Conservation (phyloP, 2,113 vertebrate genomes). For the Bungarus multicinctus region DNA sequence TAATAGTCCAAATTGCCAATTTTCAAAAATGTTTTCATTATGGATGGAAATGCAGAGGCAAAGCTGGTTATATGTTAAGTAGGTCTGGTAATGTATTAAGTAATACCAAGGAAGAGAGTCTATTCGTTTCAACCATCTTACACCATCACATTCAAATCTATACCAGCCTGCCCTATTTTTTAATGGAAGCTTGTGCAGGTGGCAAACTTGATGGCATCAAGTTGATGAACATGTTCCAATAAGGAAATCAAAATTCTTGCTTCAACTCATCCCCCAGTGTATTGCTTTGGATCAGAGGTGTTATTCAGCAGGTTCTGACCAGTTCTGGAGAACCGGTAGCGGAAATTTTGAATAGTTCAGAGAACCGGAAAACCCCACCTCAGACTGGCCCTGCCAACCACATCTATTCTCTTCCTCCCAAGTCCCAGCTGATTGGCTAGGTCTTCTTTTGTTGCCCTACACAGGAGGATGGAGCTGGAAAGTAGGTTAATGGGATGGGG, state of each 20-base stretch:
- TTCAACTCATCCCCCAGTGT: not conserved
- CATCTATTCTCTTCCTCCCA: no score
- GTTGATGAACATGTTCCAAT: constrained; percentile 45
- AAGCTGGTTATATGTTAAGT: constrained; percentile 35
- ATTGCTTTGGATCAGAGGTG: constrained; percentile 13
- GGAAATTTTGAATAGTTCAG: no score
- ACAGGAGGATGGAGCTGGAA: no score
- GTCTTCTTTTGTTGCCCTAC: no score
- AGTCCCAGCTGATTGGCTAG: no score
- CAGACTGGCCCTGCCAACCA: no score
- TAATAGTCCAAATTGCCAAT: not conserved
- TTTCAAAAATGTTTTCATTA: constrained; percentile 50
- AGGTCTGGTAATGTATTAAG: constrained; percentile 11
- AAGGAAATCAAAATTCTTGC: constrained; percentile 41
- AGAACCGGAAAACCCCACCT: no score
- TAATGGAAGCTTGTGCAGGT: constrained; percentile 34
- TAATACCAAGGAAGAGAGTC: constrained; percentile 47
- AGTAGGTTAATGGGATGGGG: no score
- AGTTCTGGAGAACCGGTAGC: no score
- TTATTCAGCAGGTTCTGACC: no score
- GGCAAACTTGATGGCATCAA: constrained; percentile 28
- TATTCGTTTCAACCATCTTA: accelerated
- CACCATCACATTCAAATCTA: not conserved
- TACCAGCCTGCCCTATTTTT: not conserved
- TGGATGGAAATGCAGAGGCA: constrained; percentile 60